Base-by-base conservation (phyloP, 2,888 invertebrate species). In the Toxonevra muliebris region DNA sequence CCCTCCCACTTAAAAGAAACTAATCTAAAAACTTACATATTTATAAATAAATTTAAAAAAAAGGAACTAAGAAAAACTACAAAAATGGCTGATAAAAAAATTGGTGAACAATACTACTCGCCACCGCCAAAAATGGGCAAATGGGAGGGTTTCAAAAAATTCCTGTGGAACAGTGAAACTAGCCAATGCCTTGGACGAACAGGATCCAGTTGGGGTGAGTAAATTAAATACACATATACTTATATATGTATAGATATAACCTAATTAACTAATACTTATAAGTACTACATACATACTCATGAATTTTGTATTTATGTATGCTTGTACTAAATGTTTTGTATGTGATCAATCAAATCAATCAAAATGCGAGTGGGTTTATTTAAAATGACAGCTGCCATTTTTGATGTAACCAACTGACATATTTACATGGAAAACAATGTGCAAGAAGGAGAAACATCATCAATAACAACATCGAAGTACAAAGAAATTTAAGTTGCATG, bases 151-250 rank as follows among this genome's bases (percentile, higher is more conserved):
- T 92, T 95, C 88, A 90, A 89, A 86, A 87, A 89, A 82, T 97
- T 96, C 88, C 85, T 97, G 76, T 97, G 93, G 92, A 95, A 97
- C 88, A 90, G 93, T 78, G 95, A 96, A 87, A 96, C 95, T 72
- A 91, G 92, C 82, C 94, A 95, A 87, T 91, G 96, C 86, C 88
- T 97, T 78, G 97, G 97, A 79, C 90, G 97, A 79, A 96, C 95
- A 73, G 96, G 93, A 78, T 88, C 91, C 82, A 96, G 95, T 87
- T 97, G 97, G 97, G 95, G 96, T 96, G 85, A 95, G 95, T 92
- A 65, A 30, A 2, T 30, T 30, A 4, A 30, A 30, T 30, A 30
- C 30, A 30, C 30, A 30, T 30, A 4, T 30, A 30, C 30, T 30
- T 30, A 30, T 30, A 7, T 30, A 30, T 7, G 3, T 30, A 30